A percentile compares a stretch with the other conserved stretches of the same genome.
phyloP scores from a whole-genome alignment of 2,888 invertebrate species.

The Micoletzkya japonica region DNA sequence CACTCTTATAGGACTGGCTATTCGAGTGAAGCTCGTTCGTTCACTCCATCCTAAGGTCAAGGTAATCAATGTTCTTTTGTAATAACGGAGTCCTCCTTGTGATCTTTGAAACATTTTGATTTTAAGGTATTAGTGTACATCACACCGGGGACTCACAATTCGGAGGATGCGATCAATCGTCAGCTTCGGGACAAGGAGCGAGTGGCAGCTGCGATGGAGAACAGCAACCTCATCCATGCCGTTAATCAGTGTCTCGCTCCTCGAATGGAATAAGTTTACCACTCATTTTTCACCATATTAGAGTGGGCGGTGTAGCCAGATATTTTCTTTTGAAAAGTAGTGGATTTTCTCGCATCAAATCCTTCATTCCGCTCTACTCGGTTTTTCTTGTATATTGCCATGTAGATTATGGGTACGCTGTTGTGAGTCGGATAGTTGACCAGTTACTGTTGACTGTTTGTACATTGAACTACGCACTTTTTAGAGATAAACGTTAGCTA shows the following conservation, averaged over 20 bases:
- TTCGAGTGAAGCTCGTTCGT: constrained; percentile 85
- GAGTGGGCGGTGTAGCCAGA: no score
- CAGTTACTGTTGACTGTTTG: no score
- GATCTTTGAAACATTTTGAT: not conserved
- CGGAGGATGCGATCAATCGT: constrained; percentile 89
- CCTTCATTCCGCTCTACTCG: no score
- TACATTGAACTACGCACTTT: no score
- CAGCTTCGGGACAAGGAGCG: constrained; percentile 93
- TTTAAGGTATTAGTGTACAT: constrained; percentile 53
- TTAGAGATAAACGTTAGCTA: no score
- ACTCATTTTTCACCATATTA: no score
- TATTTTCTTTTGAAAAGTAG: no score
- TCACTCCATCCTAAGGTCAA: constrained; percentile 74
- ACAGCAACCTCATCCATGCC: constrained; percentile 84
- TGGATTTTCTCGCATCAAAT: no score
- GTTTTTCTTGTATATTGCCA: no score
- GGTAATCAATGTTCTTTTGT: constrained; percentile 23
- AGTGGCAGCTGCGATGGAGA: constrained; percentile 94
- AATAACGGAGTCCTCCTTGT: not conserved
- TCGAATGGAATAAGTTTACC: constrained; percentile 28
- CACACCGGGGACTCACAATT: constrained; percentile 87
- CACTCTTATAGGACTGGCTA: constrained; percentile 87
- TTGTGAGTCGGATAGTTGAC: no score
- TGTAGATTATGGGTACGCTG: no score
- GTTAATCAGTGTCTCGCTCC: constrained; percentile 84